A percentile compares a stretch with the other conserved stretches of the same genome.
phyloP scores from a whole-genome alignment of 2,113 vertebrate species.

The Marmota monax region DNA sequence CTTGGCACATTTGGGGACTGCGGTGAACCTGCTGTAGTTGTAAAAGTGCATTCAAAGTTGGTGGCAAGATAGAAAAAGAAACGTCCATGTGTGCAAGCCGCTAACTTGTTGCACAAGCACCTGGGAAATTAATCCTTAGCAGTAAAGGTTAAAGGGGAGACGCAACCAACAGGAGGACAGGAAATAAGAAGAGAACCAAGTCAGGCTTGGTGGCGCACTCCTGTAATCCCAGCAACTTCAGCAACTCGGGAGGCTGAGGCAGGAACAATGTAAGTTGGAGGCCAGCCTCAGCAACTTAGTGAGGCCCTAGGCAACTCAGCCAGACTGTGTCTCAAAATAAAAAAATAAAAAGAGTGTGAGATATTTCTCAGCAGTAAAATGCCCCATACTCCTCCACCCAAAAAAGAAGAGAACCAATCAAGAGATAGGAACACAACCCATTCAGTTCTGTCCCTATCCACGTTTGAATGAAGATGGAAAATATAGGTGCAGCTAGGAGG shows the following conservation, averaged over 20 bases:
- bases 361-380: too few species aligned
- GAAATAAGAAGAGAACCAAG: slow-evolving; percentile 13
- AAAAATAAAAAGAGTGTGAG: too few species aligned
- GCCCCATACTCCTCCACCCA: too few species aligned
- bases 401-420: neutral
- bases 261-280: too few species aligned
- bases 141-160: neutral
- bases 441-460: neutral
- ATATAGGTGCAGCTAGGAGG: neutral
- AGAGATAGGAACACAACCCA: neutral
- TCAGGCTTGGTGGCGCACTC: too few species aligned
- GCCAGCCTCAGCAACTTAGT: too few species aligned
- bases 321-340: too few species aligned
- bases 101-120: neutral
- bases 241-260: too few species aligned
- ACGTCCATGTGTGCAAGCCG: neutral
- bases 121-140: neutral
- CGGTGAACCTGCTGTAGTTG: neutral
- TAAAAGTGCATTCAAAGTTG: slow-evolving; percentile 27
- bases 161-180: neutral
- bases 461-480: slow-evolving; percentile 18
- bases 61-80: neutral
- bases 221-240: too few species aligned
- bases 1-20: neutral
- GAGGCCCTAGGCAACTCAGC: too few species aligned